Base-by-base conservation (phyloP, 1,140 invertebrate species). In the Drosophila simulans region DNA sequence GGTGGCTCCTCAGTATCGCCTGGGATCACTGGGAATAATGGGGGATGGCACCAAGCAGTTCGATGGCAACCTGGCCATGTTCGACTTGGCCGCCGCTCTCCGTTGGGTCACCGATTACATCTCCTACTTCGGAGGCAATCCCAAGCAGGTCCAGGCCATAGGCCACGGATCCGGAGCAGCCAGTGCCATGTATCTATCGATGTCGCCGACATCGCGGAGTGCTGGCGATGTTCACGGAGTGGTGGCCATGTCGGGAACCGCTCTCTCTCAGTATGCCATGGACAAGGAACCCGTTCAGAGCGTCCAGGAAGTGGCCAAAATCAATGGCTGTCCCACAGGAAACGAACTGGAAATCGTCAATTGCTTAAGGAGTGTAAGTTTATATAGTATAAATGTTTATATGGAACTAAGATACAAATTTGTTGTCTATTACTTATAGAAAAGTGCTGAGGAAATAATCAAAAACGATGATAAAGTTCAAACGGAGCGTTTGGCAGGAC, bases 1-100 rank as follows among this genome's bases (percentile, higher is more conserved):
- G 2, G 96, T 97, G 1, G 95, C 96, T 0, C 94, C 97, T 22
- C 97, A 97, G 72, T 97, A 97, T 75, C 93, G 97, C 65, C 92
- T 97, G 12, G 97, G 97, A 46, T 94, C 96, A 0, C 92, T 97
- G 57, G 96, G 96, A 11, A 97, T 96, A 78, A 90, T 97, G 40
- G 95, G 95, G 49, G 95, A 94, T 25, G 94, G 94, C 27, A 94
- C 94, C 12, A 92, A 93, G 63, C 94, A 95, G 58, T 93, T 96
- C 13, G 94, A 95, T 34, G 96, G 95, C 1, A 96, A 96, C 82
- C 94, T 94, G 45, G 96, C 94, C 4, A 91, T 96, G 65, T 94
- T 95, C 92, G 96, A 97, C 78, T 94, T 96, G 92, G 92, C 94
- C 3, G 74, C 94, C 2, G 95, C 95, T 0, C 88, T 96, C 3